Evolutionary conservation across 2,113 vertebrate genomes (phyloP), one percentile per base, ranked within the genome.

Genomic region (Dinomys branickii): DNA sequence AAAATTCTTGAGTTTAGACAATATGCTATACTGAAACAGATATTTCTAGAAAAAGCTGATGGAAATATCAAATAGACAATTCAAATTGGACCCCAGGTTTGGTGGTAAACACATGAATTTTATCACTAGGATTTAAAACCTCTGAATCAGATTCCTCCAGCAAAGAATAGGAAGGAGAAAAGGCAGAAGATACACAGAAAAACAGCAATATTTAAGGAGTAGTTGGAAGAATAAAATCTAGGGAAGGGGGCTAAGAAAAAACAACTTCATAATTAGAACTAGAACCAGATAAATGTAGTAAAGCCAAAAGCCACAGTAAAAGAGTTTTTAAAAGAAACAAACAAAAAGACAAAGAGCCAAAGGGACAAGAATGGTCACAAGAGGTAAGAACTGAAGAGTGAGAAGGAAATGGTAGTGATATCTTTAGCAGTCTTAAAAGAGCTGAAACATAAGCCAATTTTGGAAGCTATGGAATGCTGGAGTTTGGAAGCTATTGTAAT

Each of bases 1-100:
- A 71, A 92, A 90, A 77, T 73, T 22, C 10, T 94, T 91, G 69
- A 65, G 3, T 85, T 73, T 47, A 80, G 65, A 80, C 24, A 88
- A 54, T 80, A 95, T 91, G 65, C 90, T 63, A 87, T 90, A 61
- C 71, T 90, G 44, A 52, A 65, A 77, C 16, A 78, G 80, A 87
- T 38, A 85, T 75, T 41, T 94, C 35, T 30, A 54, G 69, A 7
- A 65, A 67, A 94, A 63, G 56, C 35, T n/a, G 28, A 28, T 52
- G 30, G 52, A 91, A 77, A 50, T 85, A 50, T 11, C 86, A 69
- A 91, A 10, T 8, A 77, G 38, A 86, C 33, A 28, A n/a, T 63
- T 65, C 71, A 35, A 73, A 69, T 10, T 59, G 65, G 33, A 88
- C 52, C 56, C 59, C 35, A 56, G 38, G 30, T 94, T 83, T 90